phyloP scores from a whole-genome alignment of 2,797 vertebrate species.

The Zenarchopterus dispar region DNA sequence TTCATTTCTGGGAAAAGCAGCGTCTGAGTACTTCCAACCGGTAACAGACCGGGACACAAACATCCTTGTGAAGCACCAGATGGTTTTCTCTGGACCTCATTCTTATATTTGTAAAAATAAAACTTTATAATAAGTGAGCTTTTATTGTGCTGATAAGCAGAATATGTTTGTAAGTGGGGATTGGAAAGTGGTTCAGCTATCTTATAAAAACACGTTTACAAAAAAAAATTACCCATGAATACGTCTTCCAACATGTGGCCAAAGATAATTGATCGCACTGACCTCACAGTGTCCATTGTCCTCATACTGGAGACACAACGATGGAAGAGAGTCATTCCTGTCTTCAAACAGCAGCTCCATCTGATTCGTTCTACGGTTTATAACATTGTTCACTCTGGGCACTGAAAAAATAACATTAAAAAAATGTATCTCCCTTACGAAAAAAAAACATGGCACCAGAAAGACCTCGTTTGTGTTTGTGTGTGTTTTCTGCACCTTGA shows the following conservation, averaged over 20 bases:
- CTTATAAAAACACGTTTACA: too few relatives aligned
- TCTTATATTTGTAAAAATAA: too few relatives aligned
- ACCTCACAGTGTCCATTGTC: slow-evolving; percentile 63
- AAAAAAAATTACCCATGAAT: background rate
- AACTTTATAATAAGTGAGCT: too few relatives aligned
- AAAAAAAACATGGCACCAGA: background rate
- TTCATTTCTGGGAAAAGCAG: too few relatives aligned
- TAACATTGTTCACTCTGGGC: slow-evolving; percentile 35
- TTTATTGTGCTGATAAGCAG: too few relatives aligned
- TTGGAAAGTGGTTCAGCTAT: too few relatives aligned
- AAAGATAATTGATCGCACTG: slow-evolving; percentile 18
- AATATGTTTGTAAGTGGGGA: too few relatives aligned
- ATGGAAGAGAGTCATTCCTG: background rate
- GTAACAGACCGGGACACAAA: too few relatives aligned
- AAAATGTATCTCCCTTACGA: background rate
- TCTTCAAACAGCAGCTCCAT: slow-evolving; percentile 59
- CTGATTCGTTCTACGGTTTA: slow-evolving; percentile 26
- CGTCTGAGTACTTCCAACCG: too few relatives aligned
- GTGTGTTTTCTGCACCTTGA: slow-evolving; percentile 51
- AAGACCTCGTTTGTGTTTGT: background rate
- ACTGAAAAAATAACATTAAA: slow-evolving; percentile 48
- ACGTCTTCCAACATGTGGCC: background rate
- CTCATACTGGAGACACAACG: slow-evolving; percentile 74
- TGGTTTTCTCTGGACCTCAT: too few relatives aligned
- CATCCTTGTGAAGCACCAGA: too few relatives aligned